Evolutionary conservation across 1,140 invertebrate species (phyloP).

Genomic region (Pseudobourletiella spinata): DNA sequence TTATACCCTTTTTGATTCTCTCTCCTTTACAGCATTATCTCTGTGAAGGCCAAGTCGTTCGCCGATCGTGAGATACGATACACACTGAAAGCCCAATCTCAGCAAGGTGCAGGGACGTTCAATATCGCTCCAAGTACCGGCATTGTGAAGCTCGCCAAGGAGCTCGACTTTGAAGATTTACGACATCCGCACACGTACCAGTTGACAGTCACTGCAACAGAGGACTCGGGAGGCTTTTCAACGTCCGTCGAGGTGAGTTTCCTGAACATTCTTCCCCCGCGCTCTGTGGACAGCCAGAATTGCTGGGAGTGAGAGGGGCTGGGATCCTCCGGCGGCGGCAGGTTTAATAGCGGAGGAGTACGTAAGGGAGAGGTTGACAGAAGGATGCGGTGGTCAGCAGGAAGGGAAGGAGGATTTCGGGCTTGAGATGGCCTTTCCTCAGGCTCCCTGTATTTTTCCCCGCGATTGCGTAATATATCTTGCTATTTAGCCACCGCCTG

Average conservation of each 20-base stretch:
- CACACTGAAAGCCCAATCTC: constrained; percentile 80
- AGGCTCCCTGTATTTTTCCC: too few species aligned
- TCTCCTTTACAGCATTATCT: constrained; percentile 70
- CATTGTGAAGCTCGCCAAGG: constrained; percentile 87
- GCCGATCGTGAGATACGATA: constrained; percentile 90
- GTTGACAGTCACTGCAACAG: constrained; percentile 82
- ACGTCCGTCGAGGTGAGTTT: constrained; percentile 77
- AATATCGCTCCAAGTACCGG: constrained; percentile 89
- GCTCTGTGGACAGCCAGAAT: too few species aligned
- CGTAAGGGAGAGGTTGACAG: too few species aligned
- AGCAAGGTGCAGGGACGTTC: constrained; percentile 83
- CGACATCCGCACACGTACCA: constrained; percentile 87
- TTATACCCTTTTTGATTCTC: constrained; percentile 1
- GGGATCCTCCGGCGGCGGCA: too few species aligned
- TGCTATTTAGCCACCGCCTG: too few species aligned
- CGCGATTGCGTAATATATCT: too few species aligned
- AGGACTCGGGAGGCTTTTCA: constrained; percentile 90
- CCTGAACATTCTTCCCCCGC: too few species aligned
- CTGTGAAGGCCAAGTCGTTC: constrained; percentile 91
- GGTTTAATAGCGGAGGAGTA: too few species aligned
- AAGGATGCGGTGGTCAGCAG: too few species aligned
- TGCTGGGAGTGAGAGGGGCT: too few species aligned
- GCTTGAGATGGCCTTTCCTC: too few species aligned
- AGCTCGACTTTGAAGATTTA: constrained; percentile 88
- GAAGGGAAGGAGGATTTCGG: too few species aligned